Evolutionary conservation across 1,140 invertebrate genomes (phyloP), one percentile per base, ranked within the genome.

Genomic region (Nilaparvata lugens): DNA sequence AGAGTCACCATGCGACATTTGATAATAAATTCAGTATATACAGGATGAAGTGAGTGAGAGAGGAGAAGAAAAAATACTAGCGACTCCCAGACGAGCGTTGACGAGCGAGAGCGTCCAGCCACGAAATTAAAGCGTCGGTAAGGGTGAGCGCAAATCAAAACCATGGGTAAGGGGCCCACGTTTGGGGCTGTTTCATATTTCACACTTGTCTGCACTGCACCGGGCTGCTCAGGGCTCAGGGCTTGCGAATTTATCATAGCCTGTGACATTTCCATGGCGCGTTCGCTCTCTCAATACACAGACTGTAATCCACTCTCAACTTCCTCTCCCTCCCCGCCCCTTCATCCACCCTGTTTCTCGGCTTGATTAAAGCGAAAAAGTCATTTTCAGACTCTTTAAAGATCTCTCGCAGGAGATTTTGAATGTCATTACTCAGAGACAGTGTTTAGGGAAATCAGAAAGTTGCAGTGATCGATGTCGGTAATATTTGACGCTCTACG

Each of bases 351-450:
- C 9, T 9, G n/a, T n/a, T n/a, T 4, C 16, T 23, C 45, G 4
- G 14, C 16, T 48, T 48, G 45, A 48, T 48, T 48, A 48, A 48
- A 48, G 45, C 16, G 45, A 48, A 48, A 48, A 48, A 48, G 45
- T 48, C 45, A 48, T 48, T 48, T 18, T 48, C 45, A 48, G 45
- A 48, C 45, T 48, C 45, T 48, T 48, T 48, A 48, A 48, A 48
- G 45, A 48, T 48, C 45, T 48, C 45, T 48, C 45, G 21, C 21
- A 48, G 45, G 45, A 48, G 45, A 48, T 48, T 48, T 48, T 48
- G 45, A 48, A 48, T 48, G 45, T 48, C 45, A 48, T 48, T 48
- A 48, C 45, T 48, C 21, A 18, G 45, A 18, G 45, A 18, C 21
- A 19, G 45, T 48, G 45, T 48, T 11, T 48, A 48, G 45, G 45